Evolutionary conservation across 2,113 vertebrate genomes (phyloP), one percentile per base, ranked within the genome.

Genomic region (Phaetusa simplex): DNA sequence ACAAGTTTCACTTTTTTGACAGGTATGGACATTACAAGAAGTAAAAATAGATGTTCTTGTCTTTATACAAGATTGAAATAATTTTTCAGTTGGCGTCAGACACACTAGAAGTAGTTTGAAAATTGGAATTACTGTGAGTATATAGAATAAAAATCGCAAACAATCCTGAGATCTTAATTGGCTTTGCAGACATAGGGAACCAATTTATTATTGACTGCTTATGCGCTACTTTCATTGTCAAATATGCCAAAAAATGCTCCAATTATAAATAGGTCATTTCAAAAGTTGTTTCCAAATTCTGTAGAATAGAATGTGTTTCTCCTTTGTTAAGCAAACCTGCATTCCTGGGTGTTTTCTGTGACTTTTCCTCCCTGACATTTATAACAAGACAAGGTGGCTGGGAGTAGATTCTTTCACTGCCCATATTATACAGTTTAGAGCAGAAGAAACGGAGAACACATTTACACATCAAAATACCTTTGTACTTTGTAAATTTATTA

Each of bases 21-120:
- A n/a, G 0, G 0, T 9, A 18, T n/a, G 20, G 71, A 4, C 9
- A 56, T 71, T 59, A 42, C 6, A 22, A 32, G 21, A 80, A 72
- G 13, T 45, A 20, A 78, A 93, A 58, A 74, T 55, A 24, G 3
- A 9, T n/a, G 30, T 64, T 67, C 4, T 27, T 86, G 11, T 11
- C 40, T 30, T 55, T 59, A 65, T 19, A 38, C 5, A 59, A 65
- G 6, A 19, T 55, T 69, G 30, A 83, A 80, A 52, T 73, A n/a
- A 56, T 45, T 69, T 88, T 82, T 77, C 16, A 1, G 1, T 34
- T 86, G 12, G 5, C 40, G 18, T 76, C 30, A 22, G 32, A 52
- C 8, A 58, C 18, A 23, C 4, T 36, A 1, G 17, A 52, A 56
- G 12, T 55, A 87, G 11, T 32, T 29, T 77, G 36, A 16, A 83